Conservation (phyloP, 2,888 invertebrate genomes). For the Philhelius pedissequus region DNA sequence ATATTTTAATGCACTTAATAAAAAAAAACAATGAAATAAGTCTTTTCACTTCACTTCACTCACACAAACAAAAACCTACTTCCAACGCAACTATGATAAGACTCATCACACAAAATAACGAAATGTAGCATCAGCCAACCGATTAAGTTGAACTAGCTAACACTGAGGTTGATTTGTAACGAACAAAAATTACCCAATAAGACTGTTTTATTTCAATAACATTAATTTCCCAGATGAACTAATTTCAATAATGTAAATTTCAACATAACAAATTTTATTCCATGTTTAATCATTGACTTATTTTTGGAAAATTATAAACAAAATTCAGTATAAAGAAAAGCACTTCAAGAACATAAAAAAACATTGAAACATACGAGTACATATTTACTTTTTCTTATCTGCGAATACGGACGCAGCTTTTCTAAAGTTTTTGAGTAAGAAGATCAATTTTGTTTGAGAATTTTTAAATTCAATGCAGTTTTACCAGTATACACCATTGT, state of each 20-base stretch:
- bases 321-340: background rate
- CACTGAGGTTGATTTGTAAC: background rate
- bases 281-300: slow-evolving; percentile 46
- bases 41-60: background rate
- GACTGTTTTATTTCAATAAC: slow-evolving; percentile 10
- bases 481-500: background rate
- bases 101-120: background rate
- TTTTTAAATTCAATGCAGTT: background rate
- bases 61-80: background rate
- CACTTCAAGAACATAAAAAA: background rate
- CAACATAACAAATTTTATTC: background rate
- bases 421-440: background rate
- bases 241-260: slow-evolving; percentile 1
- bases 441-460: background rate
- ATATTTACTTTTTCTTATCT: background rate
- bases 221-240: background rate
- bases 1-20: background rate
- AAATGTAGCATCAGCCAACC: background rate
- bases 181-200: background rate
- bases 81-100: background rate
- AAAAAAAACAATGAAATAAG: background rate
- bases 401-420: background rate
- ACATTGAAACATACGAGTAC: slow-evolving; percentile 1
- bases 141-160: background rate
- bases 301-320: slow-evolving; percentile 56